phyloP scores from a whole-genome alignment of 2,888 invertebrate genomes.

The Gastrophysa polygoni region DNA sequence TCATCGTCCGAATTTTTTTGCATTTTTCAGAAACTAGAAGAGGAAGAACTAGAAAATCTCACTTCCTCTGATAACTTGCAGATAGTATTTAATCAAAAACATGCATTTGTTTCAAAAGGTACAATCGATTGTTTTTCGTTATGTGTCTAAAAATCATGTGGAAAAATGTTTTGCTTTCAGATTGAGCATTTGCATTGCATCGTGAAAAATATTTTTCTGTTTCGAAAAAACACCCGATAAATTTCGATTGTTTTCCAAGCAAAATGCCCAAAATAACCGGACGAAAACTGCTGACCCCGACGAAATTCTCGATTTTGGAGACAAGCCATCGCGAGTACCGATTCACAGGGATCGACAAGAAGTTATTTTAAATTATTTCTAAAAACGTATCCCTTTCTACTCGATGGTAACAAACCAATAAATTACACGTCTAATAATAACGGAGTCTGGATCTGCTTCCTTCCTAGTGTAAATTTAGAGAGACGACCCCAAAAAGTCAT shows the following conservation, averaged over 20 bases:
- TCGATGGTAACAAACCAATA: conserved; percentile 53
- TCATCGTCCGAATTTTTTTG: too few species aligned
- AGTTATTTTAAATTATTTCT: conserved; percentile 45
- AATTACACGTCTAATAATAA: conserved; percentile 53
- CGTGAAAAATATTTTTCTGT: too few species aligned
- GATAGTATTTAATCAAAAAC: too few species aligned
- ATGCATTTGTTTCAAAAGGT: too few species aligned
- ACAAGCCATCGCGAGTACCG: conserved; percentile 28
- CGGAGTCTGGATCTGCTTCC: conserved; percentile 46
- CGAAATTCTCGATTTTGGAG: conserved; percentile 27
- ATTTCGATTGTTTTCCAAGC: neutral
- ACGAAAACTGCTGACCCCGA: conserved; percentile 20
- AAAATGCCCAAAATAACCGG: conserved; percentile 10
- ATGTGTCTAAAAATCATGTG: too few species aligned
- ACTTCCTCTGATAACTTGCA: too few species aligned
- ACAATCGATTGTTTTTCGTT: too few species aligned
- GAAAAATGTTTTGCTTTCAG: too few species aligned
- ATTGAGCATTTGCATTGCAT: too few species aligned
- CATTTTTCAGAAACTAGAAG: too few species aligned
- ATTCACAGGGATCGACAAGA: conserved; percentile 29
- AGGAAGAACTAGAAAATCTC: too few species aligned
- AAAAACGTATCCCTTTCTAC: conserved; percentile 46
- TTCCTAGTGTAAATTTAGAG: conserved; percentile 52
- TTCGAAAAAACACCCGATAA: too few species aligned
- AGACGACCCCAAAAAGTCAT: conserved; percentile 18